phyloP scores from a whole-genome alignment of 2,113 vertebrate genomes.

The Psittacula cyanocephala region DNA sequence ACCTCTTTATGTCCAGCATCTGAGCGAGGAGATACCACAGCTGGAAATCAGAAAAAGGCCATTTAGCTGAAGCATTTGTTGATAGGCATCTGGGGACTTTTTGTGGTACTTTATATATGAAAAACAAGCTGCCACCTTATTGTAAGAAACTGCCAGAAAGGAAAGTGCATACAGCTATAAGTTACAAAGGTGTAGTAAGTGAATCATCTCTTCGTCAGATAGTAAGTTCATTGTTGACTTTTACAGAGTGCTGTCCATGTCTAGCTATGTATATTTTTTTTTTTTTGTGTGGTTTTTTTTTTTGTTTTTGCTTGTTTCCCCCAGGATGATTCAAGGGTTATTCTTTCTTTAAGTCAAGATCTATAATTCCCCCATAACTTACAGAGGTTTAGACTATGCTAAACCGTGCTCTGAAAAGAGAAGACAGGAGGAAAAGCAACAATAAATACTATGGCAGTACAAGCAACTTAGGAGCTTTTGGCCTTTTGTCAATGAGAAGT shows the following conservation, averaged over 20 bases:
- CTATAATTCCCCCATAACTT: background rate
- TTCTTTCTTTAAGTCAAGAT: constrained; percentile 1
- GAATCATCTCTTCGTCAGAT: background rate
- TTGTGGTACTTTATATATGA: background rate
- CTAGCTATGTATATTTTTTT: background rate
- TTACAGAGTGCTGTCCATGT: background rate
- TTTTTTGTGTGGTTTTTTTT: too few relatives aligned
- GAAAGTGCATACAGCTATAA: background rate
- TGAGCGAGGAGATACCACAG: background rate
- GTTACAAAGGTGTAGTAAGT: background rate
- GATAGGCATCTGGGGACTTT: background rate
- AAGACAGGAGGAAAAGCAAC: background rate
- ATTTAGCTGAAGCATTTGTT: constrained; percentile 36
- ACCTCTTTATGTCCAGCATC: background rate
- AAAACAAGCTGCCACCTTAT: background rate
- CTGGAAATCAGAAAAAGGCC: constrained; percentile 27
- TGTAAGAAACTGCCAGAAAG: background rate
- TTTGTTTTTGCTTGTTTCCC: background rate
- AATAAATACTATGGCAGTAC: background rate
- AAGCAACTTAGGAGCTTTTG: constrained; percentile 22
- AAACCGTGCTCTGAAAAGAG: background rate
- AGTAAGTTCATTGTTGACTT: background rate
- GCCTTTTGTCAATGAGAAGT: constrained; percentile 17
- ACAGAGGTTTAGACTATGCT: background rate
- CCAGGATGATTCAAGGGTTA: background rate